Base-by-base conservation (phyloP, 2,888 invertebrate genomes). In the Yponomeuta sedellus region DNA sequence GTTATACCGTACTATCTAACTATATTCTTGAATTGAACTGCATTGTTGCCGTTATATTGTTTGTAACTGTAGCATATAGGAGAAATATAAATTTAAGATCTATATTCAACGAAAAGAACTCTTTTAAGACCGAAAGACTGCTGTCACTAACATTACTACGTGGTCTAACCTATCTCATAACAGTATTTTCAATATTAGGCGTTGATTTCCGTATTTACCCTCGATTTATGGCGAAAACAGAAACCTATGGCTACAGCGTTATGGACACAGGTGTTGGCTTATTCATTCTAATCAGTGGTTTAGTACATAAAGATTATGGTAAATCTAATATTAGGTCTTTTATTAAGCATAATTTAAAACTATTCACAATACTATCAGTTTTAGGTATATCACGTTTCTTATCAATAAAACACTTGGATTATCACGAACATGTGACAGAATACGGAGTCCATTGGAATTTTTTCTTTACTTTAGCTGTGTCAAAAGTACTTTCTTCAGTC, bases 381-480 rank as follows among this genome's bases (percentile, higher is more conserved):
- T 81, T 97, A 59, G 97, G 96, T 0, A 68, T 93, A 1, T 87
- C 86, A 0, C 92, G 97, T 69, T 94, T 93, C 71, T 65, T 94
- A 3, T 81, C 92, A 19, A 80, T 95, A 0, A 93, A 93, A 74
- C 80, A 93, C 59, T 85, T 95, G 1, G 93, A 96, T 71, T 99
- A 99, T 82, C 96, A 97, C 67, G 95, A 96, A 75, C 96, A 97
- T 81, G 93, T 96, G 0, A 94, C 96, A 0, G 99, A 99, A 82
- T 99, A 99, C 91, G 99, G 99, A 0, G 93, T 95, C 0, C 99
- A 99, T 82, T 98, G 99, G 97, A 99, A 99, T 85, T 99, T 99
- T 81, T 99, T 99, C 83, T 95, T 98, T 71, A 99, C 98, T 0
- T 86, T 99, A 67, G 97, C 97, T 2, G 85, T 95, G 58, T 95